phyloP scores from a whole-genome alignment of 1,140 invertebrate species.

The Drosophila busckii region DNA sequence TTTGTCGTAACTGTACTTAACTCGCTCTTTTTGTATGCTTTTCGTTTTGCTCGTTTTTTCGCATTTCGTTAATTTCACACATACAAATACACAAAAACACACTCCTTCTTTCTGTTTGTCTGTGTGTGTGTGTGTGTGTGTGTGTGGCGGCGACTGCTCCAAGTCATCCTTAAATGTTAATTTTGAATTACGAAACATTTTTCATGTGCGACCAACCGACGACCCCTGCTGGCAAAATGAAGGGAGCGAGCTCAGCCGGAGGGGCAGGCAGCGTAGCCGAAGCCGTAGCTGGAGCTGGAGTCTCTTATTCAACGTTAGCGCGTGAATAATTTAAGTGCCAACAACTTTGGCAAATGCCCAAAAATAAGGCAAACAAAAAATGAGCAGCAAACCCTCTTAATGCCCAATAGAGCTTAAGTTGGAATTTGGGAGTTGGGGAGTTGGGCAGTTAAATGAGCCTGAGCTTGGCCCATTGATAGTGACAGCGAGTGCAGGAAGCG shows the following conservation, averaged over 20 bases:
- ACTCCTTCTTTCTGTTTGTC: constrained; percentile 19
- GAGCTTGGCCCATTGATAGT: too few relatives aligned
- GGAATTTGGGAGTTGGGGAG: constrained; percentile 29
- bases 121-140: constrained; percentile 2
- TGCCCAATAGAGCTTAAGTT: constrained; percentile 73
- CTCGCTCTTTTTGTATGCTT: constrained; percentile 29
- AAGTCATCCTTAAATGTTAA: constrained; percentile 77
- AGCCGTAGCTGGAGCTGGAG: constrained; percentile 1
- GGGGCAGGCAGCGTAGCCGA: too few relatives aligned
- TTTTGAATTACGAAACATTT: constrained; percentile 76
- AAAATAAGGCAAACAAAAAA: constrained; percentile 34
- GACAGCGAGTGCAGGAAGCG: background rate
- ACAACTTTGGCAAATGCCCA: constrained; percentile 56
- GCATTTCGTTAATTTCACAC: constrained; percentile 56
- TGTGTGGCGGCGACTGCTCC: constrained; percentile 55
- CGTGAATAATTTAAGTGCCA: constrained; percentile 72
- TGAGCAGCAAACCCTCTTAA: constrained; percentile 62
- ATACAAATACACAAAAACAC: constrained; percentile 25
- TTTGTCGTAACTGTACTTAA: constrained; percentile 65
- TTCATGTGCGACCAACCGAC: too few relatives aligned
- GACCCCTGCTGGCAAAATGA: constrained; percentile 23
- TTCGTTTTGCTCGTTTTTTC: constrained; percentile 48
- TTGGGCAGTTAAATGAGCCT: constrained; percentile 19
- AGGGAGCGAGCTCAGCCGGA: background rate
- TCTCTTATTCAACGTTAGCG: constrained; percentile 33